Base-by-base conservation (phyloP, 2,888 invertebrate species). In the Tenthredo amoena region DNA sequence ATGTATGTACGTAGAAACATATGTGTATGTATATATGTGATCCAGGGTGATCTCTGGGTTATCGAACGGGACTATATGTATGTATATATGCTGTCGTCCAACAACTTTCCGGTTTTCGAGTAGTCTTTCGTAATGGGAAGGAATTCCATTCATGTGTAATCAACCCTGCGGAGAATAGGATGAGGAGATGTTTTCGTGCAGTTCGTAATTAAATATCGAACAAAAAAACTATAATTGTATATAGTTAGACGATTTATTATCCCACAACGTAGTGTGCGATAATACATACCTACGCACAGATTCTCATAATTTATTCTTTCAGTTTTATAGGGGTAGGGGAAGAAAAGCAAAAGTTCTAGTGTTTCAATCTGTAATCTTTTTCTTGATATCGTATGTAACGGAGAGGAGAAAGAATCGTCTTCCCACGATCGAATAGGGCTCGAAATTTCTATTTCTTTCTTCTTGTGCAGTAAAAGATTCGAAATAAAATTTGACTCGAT, bases 11-110 rank as follows among this genome's bases (percentile, higher is more conserved):
- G n/a, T n/a, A n/a, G n/a, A 62, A 2, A 2, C 26, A 21, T 9
- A 26, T 62, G 12, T 18, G 18, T 34, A 34, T 72, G n/a, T 31
- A 26, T 26, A 62, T 62, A 10, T 62, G 47, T 26, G 6, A 12
- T 55, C 15, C 10, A 21, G 43, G 40, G 47, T 81, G 58, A 62
- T 62, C 21, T 21, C 58, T 74, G 81, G 81, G 81, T 81, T 81
- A 81, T 81, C 81, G 81, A 81, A 81, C 81, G 81, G 81, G 77
- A 77, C 50, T 21, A 21, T 15, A n/a, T 21, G 10, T 7, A 7
- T n/a, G 2, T n/a, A 55, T 55, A 7, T 55, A 55, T n/a, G 0
- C 50, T n/a, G 34, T 21, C 21, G 62, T 40, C 40, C 10, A 81
- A 26, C 40, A 81, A 58, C 81, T 81, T 81, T 81, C 81, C 40